phyloP scores from a whole-genome alignment of 1,140 invertebrate species.

The Phthorimaea operculella region DNA sequence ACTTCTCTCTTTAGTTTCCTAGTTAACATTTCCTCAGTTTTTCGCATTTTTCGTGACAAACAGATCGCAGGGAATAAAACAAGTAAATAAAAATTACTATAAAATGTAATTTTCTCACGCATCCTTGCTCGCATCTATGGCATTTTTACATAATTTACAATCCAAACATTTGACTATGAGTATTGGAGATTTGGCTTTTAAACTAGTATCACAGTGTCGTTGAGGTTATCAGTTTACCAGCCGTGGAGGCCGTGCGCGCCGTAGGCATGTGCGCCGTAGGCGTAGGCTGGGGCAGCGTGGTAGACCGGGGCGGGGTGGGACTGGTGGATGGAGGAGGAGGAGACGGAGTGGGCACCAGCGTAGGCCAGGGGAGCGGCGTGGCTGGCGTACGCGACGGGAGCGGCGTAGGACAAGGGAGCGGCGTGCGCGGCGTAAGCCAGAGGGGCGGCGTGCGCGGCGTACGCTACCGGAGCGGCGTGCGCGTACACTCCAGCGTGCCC shows the following conservation, averaged over 20 bases:
- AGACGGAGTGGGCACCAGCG: constrained; percentile 38
- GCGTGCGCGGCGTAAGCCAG: constrained; percentile 19
- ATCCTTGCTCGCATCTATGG: constrained; percentile 53
- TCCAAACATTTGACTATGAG: constrained; percentile 45
- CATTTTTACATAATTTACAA: constrained; percentile 40
- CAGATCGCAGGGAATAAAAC: no score
- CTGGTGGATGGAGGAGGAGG: constrained; percentile 47
- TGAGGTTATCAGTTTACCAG: constrained; percentile 66
- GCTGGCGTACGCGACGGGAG: constrained; percentile 11
- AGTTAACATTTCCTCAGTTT: no score
- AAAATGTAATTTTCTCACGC: constrained; percentile 64
- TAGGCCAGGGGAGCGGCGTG: constrained; percentile 11
- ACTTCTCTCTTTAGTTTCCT: no score
- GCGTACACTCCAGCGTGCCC: constrained; percentile 31
- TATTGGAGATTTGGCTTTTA: constrained; percentile 22
- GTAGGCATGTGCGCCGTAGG: neutral
- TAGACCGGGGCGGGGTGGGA: constrained; percentile 45
- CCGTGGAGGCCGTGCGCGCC: constrained; percentile 30
- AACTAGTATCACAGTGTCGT: constrained; percentile 14
- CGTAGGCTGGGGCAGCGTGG: constrained; percentile 23
- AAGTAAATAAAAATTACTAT: constrained; percentile 16
- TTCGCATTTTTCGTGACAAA: no score
- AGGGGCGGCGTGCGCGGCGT: constrained; percentile 12
- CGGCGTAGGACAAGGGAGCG: constrained; percentile 2
- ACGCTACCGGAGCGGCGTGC: constrained; percentile 23